Evolutionary conservation across 2,113 vertebrate species (phyloP), one percentile per base, ranked within the genome.

Genomic region (Centropristis striata): DNA sequence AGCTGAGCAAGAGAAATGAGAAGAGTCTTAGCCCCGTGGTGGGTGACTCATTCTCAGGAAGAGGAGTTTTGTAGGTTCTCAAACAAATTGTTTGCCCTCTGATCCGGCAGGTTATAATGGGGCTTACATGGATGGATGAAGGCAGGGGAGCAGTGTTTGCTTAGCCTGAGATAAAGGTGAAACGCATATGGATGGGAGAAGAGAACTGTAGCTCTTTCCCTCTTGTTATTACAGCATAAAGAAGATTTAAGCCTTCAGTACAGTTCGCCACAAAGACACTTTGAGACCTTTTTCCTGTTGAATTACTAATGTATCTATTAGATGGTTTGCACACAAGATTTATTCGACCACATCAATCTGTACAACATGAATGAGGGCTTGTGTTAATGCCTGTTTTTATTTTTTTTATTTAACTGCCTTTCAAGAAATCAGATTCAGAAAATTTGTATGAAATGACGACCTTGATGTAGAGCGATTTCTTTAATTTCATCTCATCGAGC

Each of bases 51-150:
- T 49, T 73, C 46, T 20, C 2, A 57, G 69, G 60, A 58, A 63
- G 63, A 58, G 68, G 59, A 77, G 57, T 47, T 75, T 59, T 69
- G 32, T 18, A 36, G 57, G 18, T 60, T 65, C 25, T 71, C 47
- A 51, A 66, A 55, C 27, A 21, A 39, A 73, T 50, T 36, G 72
- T 72, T 80, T 85, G 75, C 66, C 50, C 73, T 67, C 50, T 78
- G 78, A 84, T 77, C 71, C 36, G 6, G 5, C 58, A 36, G 11
- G n/a, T 51, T 21, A 46, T 12, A 2, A 55, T 1, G 39, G 21
- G 20, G 41, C 65, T 64, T 44, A n/a, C n/a, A 32, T 37, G 32
- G 78, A 84, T 57, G 83, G 75, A 63, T 78, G 68, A 23, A 53
- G 59, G 39, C 20, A 36, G 44, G 57, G 57, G 27, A 82, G 20